Percentiles rank a stretch among this genome's conserved stretches.
phyloP scores from a whole-genome alignment of 1,140 invertebrate genomes.

The Eulimnadia texana region DNA sequence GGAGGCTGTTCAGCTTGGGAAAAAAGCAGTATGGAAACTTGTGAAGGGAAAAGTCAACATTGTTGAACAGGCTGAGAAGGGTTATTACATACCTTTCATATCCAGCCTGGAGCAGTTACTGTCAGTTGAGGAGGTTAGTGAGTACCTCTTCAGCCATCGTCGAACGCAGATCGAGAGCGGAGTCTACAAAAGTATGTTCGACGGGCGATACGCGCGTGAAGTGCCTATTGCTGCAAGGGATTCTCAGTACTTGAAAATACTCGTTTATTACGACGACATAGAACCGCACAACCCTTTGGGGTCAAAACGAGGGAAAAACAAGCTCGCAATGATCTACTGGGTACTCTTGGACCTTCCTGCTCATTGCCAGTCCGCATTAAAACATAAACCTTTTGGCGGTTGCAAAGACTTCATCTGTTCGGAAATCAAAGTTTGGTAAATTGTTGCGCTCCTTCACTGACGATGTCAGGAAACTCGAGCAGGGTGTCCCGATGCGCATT shows the following conservation, averaged over 20 bases:
- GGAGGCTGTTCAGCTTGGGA: background rate
- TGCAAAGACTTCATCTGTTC: no score
- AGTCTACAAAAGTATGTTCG: background rate
- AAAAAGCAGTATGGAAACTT: background rate
- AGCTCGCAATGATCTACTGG: background rate
- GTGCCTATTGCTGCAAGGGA: background rate
- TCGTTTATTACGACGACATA: background rate
- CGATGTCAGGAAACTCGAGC: no score
- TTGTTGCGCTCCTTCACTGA: no score
- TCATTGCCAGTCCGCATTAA: background rate
- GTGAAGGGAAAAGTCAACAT: background rate
- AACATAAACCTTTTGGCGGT: background rate
- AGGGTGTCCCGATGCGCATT: background rate
- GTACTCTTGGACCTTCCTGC: background rate
- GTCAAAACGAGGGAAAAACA: background rate
- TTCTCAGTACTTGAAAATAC: background rate
- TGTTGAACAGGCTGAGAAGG: background rate
- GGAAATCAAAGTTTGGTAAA: no score
- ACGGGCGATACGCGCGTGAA: background rate
- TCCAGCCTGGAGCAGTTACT: background rate
- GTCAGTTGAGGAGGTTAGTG: background rate
- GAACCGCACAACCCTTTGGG: background rate
- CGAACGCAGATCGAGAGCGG: background rate
- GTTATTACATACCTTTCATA: background rate
- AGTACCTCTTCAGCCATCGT: background rate